Evolutionary conservation across 2,113 vertebrate species (phyloP).

Genomic region (Sardina pilchardus): DNA sequence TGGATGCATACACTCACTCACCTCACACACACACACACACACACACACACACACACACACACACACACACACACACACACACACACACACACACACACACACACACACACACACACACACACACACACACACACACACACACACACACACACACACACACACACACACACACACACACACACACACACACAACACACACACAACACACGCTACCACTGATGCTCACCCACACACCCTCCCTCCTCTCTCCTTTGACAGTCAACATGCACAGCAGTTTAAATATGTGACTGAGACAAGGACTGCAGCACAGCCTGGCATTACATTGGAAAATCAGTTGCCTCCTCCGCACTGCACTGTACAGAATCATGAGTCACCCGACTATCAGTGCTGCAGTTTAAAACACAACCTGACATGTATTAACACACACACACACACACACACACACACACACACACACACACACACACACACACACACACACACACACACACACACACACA

Average conservation of each 20-base stretch:
- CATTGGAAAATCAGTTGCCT: conserved; percentile 49
- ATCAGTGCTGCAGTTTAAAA: conserved; percentile 59
- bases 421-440: conserved; percentile 9
- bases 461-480: conserved; percentile 11
- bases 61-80: conserved; percentile 30
- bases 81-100: not conserved
- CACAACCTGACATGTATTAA: conserved; percentile 40
- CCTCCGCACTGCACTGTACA: conserved; percentile 52
- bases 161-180: conserved; percentile 39
- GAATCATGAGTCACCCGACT: conserved; percentile 67
- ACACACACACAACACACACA: conserved; percentile 36
- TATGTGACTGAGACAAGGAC: conserved; percentile 23
- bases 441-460: too few relatives aligned
- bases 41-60: conserved; percentile 1
- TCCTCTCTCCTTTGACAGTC: conserved; percentile 12
- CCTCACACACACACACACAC: conserved; percentile 39
- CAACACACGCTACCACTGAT: not conserved
- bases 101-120: conserved; percentile 29
- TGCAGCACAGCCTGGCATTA: conserved; percentile 29
- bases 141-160: conserved; percentile 37
- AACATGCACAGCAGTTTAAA: not conserved
- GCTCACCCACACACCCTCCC: conserved; percentile 40
- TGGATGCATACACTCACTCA: not conserved
- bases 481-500: too few relatives aligned
- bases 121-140: conserved; percentile 23